Evolutionary conservation across 2,113 vertebrate species (phyloP).

Genomic region (Ariopsis seemanni): DNA sequence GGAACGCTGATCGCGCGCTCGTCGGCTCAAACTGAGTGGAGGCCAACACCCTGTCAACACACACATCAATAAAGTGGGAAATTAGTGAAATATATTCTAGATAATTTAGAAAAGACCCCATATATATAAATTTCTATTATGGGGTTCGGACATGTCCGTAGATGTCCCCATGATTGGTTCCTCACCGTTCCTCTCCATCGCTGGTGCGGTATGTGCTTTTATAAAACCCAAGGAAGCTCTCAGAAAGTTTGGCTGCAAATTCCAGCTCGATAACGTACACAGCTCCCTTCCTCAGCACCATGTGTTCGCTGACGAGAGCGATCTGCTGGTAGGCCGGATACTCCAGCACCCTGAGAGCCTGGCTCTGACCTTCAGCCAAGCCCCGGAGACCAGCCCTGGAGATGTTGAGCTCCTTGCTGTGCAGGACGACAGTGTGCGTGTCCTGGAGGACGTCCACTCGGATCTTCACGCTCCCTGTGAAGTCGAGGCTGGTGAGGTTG

Average conservation of each 20-base stretch:
- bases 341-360: conserved; percentile 70
- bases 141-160: not conserved
- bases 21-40: conserved; percentile 89
- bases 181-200: conserved; percentile 80
- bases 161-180: not conserved
- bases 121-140: not conserved
- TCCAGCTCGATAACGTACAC: conserved; percentile 74
- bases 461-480: conserved; percentile 73
- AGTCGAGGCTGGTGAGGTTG: conserved; percentile 81
- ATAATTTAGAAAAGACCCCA: not conserved
- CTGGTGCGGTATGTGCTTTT: conserved; percentile 84
- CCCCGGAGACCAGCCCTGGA: conserved; percentile 63
- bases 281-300: conserved; percentile 66
- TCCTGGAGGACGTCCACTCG: conserved; percentile 68
- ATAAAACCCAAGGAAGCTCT: conserved; percentile 85
- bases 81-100: not conserved
- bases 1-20: conserved; percentile 86
- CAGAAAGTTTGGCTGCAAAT: conserved; percentile 80
- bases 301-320: conserved; percentile 67
- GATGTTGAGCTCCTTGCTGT: conserved; percentile 77
- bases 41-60: conserved; percentile 74
- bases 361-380: conserved; percentile 35
- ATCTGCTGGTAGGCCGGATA: conserved; percentile 75
- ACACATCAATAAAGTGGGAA: not conserved
- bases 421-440: conserved; percentile 78